These are phyloP conservation scores for Folsomia candida DNA, from an alignment of 2,888 invertebrate species.

Conservation along the genomic window DNA sequence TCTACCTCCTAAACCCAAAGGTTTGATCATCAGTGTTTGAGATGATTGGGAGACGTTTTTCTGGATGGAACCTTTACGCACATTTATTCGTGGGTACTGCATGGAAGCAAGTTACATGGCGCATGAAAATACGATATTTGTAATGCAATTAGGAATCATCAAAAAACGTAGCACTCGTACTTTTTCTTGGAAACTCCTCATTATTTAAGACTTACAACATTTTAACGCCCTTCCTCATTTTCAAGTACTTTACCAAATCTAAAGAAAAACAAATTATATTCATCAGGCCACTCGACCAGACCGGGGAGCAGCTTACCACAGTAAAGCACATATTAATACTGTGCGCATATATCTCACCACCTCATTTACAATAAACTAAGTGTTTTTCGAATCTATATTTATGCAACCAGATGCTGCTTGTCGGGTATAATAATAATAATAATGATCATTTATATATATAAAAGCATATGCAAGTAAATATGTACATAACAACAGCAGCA, in stretches of 20 bases:
- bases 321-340: neutral
- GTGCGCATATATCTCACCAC: neutral
- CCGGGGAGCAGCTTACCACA: too few species aligned
- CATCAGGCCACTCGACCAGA: neutral
- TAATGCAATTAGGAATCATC: conserved; percentile 6
- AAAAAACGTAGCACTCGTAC: neutral
- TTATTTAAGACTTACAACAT: neutral
- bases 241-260: neutral
- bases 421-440: too few species aligned
- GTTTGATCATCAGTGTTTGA: neutral
- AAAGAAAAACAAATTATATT: neutral
- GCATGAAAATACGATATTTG: neutral
- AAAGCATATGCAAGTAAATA: too few species aligned
- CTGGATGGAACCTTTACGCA: too few species aligned
- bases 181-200: neutral
- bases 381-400: neutral
- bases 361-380: neutral
- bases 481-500: too few species aligned
- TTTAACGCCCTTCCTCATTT: neutral
- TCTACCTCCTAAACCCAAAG: conserved; percentile 4
- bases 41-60: too few species aligned
- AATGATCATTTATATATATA: too few species aligned
- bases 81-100: too few species aligned
- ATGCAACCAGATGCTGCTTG: neutral
- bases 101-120: too few species aligned